Conservation (phyloP, 2,113 vertebrate genomes). For the Pedionomus torquatus region DNA sequence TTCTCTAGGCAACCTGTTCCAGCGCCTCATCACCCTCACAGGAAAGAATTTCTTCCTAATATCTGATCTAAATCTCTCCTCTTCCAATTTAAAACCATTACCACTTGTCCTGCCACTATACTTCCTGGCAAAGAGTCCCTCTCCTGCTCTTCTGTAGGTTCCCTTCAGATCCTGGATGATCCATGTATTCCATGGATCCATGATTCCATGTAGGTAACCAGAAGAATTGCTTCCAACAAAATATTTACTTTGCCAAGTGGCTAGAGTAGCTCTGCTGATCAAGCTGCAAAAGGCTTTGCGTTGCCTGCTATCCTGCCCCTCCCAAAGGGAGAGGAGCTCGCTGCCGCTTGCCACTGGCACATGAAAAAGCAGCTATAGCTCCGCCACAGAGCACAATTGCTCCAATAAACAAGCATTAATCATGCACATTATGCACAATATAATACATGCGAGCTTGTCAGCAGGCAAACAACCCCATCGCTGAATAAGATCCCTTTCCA, state of each 20-base stretch:
- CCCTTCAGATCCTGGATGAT: too few relatives aligned
- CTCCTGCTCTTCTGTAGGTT: too few relatives aligned
- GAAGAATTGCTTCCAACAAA: not conserved
- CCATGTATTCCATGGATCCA: too few relatives aligned
- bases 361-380: constrained; percentile 55
- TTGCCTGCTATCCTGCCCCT: not conserved
- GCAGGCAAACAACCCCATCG: constrained; percentile 45
- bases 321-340: constrained; percentile 18
- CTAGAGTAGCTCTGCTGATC: not conserved
- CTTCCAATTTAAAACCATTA: too few relatives aligned
- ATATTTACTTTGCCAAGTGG: not conserved
- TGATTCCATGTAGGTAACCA: not conserved
- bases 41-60: too few relatives aligned
- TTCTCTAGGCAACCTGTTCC: too few relatives aligned
- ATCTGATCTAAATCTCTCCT: too few relatives aligned
- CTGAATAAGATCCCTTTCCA: constrained; percentile 61
- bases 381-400: constrained; percentile 63
- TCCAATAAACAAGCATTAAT: constrained; percentile 75
- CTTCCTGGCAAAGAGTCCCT: too few relatives aligned
- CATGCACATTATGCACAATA: constrained; percentile 76
- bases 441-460: constrained; percentile 73
- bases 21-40: too few relatives aligned
- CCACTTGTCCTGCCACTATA: too few relatives aligned
- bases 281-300: not conserved
- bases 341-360: constrained; percentile 55